Evolutionary conservation across 2,113 vertebrate genomes (phyloP).

Genomic region (Oryzias melastigma): DNA sequence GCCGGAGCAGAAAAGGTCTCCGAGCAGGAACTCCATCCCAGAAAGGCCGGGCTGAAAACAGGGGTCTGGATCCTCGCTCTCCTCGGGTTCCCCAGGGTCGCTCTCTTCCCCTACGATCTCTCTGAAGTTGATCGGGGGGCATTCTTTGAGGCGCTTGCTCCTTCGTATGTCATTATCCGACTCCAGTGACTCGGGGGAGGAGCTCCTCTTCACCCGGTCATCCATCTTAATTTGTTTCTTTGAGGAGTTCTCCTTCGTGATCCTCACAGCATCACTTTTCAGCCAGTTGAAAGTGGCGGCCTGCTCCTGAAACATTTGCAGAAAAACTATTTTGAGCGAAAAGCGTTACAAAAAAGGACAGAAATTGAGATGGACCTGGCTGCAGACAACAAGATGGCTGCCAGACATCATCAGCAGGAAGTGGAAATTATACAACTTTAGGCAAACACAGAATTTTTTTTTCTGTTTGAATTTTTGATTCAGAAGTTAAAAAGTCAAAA

Average conservation of each 20-base stretch:
- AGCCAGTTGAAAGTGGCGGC: conserved; percentile 68
- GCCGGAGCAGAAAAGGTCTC: conserved; percentile 67
- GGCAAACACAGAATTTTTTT: no score
- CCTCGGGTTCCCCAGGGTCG: conserved; percentile 20
- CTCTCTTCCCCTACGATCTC: conserved; percentile 42
- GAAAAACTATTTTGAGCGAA: background rate
- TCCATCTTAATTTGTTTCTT: conserved; percentile 2
- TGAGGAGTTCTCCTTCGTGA: conserved; percentile 52
- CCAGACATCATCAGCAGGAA: no score
- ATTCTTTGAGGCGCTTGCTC: conserved; percentile 60
- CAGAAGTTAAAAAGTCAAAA: no score
- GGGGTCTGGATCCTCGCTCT: conserved; percentile 21
- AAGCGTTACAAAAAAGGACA: no score
- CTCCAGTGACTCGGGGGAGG: conserved; percentile 39
- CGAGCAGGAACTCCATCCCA: conserved; percentile 77
- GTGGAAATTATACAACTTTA: no score
- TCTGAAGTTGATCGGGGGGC: conserved; percentile 48
- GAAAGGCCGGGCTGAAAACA: conserved; percentile 42
- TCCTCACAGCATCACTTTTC: conserved; percentile 67
- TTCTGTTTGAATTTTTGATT: no score
- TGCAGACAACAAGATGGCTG: no score
- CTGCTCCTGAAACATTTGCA: conserved; percentile 55
- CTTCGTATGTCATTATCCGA: conserved; percentile 50
- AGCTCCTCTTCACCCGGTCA: conserved; percentile 46
- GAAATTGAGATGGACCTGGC: no score